These are phyloP conservation scores for Chloropsis cyanopogon DNA, from an alignment of 2,113 vertebrate species.

Conservation along the genomic window DNA sequence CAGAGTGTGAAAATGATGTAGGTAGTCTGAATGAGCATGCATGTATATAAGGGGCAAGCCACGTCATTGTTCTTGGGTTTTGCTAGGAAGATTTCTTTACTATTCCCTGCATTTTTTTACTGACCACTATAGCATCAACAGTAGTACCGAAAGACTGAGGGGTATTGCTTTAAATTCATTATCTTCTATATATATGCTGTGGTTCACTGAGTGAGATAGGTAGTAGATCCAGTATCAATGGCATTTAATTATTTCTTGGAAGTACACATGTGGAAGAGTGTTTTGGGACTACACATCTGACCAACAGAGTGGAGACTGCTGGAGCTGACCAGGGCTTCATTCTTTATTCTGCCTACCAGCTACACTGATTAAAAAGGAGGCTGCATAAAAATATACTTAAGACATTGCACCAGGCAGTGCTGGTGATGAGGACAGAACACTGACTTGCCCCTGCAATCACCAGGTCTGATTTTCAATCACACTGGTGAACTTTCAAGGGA, in stretches of 20 bases:
- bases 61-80: background rate
- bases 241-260: background rate
- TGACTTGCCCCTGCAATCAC: background rate
- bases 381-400: background rate
- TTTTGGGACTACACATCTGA: background rate
- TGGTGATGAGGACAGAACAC: background rate
- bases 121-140: background rate
- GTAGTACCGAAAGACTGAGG: background rate
- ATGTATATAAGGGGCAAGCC: background rate
- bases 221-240: background rate
- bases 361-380: background rate
- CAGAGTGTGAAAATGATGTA: background rate
- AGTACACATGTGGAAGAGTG: background rate
- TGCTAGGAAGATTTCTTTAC: background rate
- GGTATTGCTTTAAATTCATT: background rate
- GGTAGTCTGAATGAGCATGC: accelerated
- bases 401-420: background rate
- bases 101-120: background rate
- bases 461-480: background rate
- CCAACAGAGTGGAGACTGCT: background rate
- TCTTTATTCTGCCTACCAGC: background rate
- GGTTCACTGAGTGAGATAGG: background rate
- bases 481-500: background rate
- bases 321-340: background rate
- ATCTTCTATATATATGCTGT: background rate